phyloP scores from a whole-genome alignment of 2,888 invertebrate species.

The Leptopilina syphax region DNA sequence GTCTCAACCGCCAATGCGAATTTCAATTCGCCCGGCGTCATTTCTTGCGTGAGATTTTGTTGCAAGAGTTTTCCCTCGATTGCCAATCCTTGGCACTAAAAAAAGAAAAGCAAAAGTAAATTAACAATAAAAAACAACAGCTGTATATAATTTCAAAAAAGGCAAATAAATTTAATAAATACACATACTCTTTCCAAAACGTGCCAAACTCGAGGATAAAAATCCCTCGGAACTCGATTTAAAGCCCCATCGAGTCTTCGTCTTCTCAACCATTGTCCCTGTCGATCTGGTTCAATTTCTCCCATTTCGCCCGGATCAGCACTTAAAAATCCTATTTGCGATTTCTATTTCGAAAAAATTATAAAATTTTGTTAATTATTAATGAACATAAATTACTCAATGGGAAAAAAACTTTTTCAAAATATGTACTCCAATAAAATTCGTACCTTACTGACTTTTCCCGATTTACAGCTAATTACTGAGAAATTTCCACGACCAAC shows the following conservation, averaged over 20 bases:
- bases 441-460: conserved; percentile 89
- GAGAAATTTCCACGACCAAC: conserved; percentile 92
- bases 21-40: conserved; percentile 99
- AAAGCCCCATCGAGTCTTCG: conserved; percentile 96
- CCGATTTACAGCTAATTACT: conserved; percentile 91
- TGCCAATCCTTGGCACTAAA: conserved; percentile 92
- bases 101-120: conserved; percentile 47
- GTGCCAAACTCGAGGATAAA: conserved; percentile 96
- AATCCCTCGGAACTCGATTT: conserved; percentile 97
- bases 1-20: conserved; percentile 98
- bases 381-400: neutral
- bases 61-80: conserved; percentile 94
- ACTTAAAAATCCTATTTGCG: conserved; percentile 78
- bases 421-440: neutral
- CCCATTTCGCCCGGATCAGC: conserved; percentile 70
- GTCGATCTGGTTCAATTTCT: conserved; percentile 84
- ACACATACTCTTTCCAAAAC: conserved; percentile 87
- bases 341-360: conserved; percentile 73
- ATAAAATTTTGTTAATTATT: conserved; percentile 29
- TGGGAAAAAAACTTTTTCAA: too few species aligned
- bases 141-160: too few species aligned
- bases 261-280: conserved; percentile 98
- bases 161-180: neutral
- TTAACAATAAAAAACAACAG: neutral
- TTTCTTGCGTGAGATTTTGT: conserved; percentile 97